These are phyloP conservation scores for Xestoiulus laeticollis DNA, from an alignment of 2,888 invertebrate genomes.

Conservation along the genomic window DNA sequence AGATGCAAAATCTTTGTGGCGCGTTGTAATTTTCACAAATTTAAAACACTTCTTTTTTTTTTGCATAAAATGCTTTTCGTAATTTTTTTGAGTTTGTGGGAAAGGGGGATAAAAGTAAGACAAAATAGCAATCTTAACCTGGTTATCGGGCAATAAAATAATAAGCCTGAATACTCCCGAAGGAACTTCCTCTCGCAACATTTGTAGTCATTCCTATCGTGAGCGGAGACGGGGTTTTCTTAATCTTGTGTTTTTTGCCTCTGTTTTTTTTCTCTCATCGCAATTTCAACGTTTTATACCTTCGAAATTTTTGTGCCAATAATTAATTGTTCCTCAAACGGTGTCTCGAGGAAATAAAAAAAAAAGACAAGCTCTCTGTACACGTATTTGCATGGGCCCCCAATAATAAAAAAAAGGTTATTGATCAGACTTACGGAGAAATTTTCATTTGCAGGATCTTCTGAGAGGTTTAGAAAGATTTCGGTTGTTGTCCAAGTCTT, in stretches of 20 bases:
- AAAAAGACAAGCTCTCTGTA: conserved; percentile 49
- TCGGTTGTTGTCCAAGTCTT: no score
- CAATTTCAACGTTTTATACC: conserved; percentile 52
- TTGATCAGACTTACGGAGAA: conserved; percentile 40
- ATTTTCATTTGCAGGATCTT: not conserved
- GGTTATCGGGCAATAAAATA: conserved; percentile 50
- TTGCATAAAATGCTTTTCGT: conserved; percentile 45
- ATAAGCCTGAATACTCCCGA: conserved; percentile 45
- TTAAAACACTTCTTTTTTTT: no score
- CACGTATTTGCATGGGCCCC: conserved; percentile 40
- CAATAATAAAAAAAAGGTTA: conserved; percentile 45
- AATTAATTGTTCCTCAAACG: conserved; percentile 23
- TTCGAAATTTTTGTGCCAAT: conserved; percentile 53
- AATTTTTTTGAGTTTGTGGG: conserved; percentile 12
- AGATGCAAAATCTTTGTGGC: conserved; percentile 43
- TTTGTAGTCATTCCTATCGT: conserved; percentile 48
- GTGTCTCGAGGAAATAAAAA: conserved; percentile 46
- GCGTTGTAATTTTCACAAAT: conserved; percentile 52
- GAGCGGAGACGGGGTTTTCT: conserved; percentile 33
- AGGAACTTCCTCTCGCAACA: conserved; percentile 44
- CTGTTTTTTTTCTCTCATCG: no score
- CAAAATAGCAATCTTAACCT: conserved; percentile 39
- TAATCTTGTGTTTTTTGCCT: not conserved
- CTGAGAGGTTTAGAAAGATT: no score
- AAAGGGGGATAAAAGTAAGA: not conserved